Percentiles rank a stretch among this genome's conserved stretches.
Evolutionary conservation across 2,113 vertebrate genomes (phyloP).

Genomic region (Brachionichthys hirsutus): DNA sequence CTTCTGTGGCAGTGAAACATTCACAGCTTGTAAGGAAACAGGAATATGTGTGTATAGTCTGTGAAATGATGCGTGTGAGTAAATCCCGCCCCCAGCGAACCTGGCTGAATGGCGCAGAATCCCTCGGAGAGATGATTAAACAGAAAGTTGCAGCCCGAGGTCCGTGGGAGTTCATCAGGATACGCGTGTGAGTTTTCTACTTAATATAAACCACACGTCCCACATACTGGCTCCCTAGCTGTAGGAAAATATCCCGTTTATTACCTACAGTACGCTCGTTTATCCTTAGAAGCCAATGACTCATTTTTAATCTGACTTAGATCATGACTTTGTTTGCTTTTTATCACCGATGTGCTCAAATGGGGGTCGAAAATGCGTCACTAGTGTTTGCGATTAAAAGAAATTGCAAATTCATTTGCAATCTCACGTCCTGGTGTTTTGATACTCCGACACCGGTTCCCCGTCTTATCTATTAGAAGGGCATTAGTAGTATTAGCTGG

Average conservation of each 20-base stretch:
- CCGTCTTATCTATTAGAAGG: not conserved
- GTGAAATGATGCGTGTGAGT: not conserved
- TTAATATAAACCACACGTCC: conserved; percentile 32
- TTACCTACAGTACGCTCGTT: conserved; percentile 5
- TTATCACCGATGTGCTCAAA: no score
- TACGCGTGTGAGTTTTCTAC: conserved; percentile 15
- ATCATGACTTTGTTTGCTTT: no score
- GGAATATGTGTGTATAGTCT: no score
- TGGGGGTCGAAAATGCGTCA: no score
- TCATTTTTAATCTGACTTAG: no score
- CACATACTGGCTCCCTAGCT: conserved; percentile 8
- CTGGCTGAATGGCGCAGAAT: conserved; percentile 39
- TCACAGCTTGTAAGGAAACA: not conserved
- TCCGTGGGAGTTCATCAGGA: conserved; percentile 31
- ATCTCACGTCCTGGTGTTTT: not conserved
- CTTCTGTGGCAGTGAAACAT: not conserved
- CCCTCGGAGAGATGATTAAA: conserved; percentile 57
- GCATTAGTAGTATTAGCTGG: conserved; percentile 3
- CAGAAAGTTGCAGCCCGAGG: conserved; percentile 37
- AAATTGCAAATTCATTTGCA: no score
- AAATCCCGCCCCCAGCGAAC: conserved; percentile 39
- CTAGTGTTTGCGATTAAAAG: no score
- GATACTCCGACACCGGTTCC: not conserved
- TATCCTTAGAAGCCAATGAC: not conserved
- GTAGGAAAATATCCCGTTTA: conserved; percentile 17